A percentile compares a stretch with the other conserved stretches of the same genome.
These are phyloP conservation scores for Ruditapes philippinarum DNA, from an alignment of 1,140 invertebrate species.

Conservation along the genomic window DNA sequence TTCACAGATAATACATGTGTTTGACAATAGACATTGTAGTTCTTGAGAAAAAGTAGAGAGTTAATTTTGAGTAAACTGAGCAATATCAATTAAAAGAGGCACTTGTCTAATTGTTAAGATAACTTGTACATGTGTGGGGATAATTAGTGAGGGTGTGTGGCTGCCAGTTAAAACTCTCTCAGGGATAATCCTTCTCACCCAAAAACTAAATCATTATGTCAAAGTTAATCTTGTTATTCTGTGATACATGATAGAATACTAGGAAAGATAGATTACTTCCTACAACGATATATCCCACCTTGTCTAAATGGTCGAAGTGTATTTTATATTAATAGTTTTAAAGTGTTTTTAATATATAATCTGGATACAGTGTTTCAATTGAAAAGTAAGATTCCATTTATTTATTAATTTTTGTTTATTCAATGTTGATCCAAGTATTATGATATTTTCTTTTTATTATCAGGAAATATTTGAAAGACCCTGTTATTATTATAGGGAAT, in stretches of 20 bases:
- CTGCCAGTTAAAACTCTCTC: slow-evolving; percentile 9
- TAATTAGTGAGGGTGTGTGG: background rate
- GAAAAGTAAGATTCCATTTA: too few relatives aligned
- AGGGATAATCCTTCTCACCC: background rate
- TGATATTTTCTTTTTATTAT: too few relatives aligned
- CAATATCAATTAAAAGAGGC: slow-evolving; percentile 29
- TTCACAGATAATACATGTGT: background rate
- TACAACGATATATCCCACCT: too few relatives aligned
- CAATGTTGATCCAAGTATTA: too few relatives aligned
- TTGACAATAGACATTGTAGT: background rate
- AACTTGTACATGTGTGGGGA: slow-evolving; percentile 11
- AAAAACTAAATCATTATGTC: slow-evolving; percentile 7
- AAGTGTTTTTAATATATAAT: too few relatives aligned
- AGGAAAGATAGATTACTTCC: too few relatives aligned
- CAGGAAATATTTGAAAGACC: too few relatives aligned
- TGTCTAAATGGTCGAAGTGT: too few relatives aligned
- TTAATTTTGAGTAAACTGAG: slow-evolving; percentile 19
- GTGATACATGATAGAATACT: background rate
- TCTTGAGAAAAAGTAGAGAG: background rate
- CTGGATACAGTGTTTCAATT: too few relatives aligned
- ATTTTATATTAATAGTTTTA: too few relatives aligned
- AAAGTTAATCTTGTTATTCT: background rate
- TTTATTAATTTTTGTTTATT: too few relatives aligned
- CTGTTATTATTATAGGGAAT: too few relatives aligned
- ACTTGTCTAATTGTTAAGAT: slow-evolving; percentile 41